Evolutionary conservation across 2,113 vertebrate genomes (phyloP), one percentile per base, ranked within the genome.

Genomic region (Coryphaenoides rupestris): DNA sequence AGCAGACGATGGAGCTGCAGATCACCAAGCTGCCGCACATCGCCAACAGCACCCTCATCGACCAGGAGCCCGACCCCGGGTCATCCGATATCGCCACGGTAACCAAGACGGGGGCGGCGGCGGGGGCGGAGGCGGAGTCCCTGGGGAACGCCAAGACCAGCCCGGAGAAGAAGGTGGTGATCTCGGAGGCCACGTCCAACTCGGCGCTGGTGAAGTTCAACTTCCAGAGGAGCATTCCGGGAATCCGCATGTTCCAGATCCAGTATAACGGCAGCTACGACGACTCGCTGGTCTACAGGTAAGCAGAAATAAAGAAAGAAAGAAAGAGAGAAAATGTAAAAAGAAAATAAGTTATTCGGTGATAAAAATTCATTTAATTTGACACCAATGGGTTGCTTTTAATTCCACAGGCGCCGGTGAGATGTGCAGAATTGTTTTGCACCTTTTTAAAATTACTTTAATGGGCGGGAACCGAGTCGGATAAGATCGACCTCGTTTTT

Each of bases 231-330:
- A 98, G 94, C 76, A 98, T 99, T 62, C 97, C 97, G 0, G 96
- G 96, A 58, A 99, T 99, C 76, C 94, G 97, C 74, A 99, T 99
- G 97, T 99, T 98, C 82, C 97, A 99, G 79, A 98, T 99, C 76
- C 97, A 99, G 66, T 99, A 99, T 76, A 99, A 99, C n/a, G 96
- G 97, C 73, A 95, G 92, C 73, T 98, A 98, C 0, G 97, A 99
- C 70, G 97, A 99, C 81, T 98, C 97, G 1, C 88, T 99, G 82
- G 96, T 99, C 63, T 99, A 99, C 92, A 98, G 97, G 97, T 99
- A 89, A 92, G 91, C 13, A 71, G 4, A 56, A 10, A 21, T 5
- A 62, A 2, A 52, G 12, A 21, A 17, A 19, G 13, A n/a, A 10
- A 23, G 54, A 2, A 4, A 33, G 19, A 26, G 16, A 46, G 45